Evolutionary conservation across 1,140 invertebrate genomes (phyloP).

Genomic region (Arion vulgaris): DNA sequence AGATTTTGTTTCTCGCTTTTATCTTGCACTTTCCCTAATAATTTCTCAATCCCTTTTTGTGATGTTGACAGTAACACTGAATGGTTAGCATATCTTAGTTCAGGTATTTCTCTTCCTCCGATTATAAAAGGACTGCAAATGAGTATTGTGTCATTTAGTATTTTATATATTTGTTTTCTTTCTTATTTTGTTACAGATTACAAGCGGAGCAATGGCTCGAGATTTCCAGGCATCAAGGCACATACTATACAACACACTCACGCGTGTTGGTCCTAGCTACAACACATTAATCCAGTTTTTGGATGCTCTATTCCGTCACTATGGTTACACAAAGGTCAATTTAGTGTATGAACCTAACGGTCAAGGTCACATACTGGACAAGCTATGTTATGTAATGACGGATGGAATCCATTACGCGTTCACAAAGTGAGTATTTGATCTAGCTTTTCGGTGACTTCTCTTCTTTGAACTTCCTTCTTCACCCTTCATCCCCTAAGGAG

Average conservation of each 20-base stretch:
- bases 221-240: constrained; percentile 77
- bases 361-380: constrained; percentile 72
- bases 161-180: no score
- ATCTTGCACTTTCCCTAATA: no score
- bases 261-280: constrained; percentile 89
- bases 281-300: constrained; percentile 81
- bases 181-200: constrained; percentile 63
- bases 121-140: no score
- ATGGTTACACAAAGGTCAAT: constrained; percentile 80
- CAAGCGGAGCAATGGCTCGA: constrained; percentile 86
- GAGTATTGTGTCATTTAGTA: no score
- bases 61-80: no score
- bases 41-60: no score
- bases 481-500: no score
- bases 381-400: constrained; percentile 72
- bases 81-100: no score
- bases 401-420: constrained; percentile 57
- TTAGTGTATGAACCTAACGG: constrained; percentile 82
- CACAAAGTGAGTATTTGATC: background rate
- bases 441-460: no score
- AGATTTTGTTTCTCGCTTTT: no score
- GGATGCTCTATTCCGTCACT: constrained; percentile 77
- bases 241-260: constrained; percentile 82
- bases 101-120: no score
- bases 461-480: no score